Base-by-base conservation (phyloP, 2,797 vertebrate genomes). In the Antrozous pallidus region DNA sequence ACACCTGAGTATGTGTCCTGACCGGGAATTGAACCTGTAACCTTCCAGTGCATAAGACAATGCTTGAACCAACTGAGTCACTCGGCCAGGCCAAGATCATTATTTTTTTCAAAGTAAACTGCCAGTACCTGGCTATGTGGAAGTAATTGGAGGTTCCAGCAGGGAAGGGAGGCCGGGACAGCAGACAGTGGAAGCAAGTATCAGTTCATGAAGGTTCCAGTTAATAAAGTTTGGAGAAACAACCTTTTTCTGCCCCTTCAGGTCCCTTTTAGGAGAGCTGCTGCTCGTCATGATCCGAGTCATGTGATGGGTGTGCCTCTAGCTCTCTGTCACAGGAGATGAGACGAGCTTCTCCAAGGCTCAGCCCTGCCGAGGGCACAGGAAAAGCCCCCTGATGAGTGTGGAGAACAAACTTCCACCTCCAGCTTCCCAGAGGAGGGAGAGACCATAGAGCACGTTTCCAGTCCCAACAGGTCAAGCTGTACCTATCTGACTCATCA, bases 401-500 rank as follows among this genome's bases (percentile, higher is more conserved):
- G 0, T 18, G 24, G 91, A 31, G n/a, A 49, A 70, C 18, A 75
- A 47, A 20, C 33, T 73, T 75, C 40, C n/a, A 13, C 31, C 40
- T 45, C 74, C 17, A 45, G n/a, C 54, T 74, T 71, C 61, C 56
- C 38, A 26, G 45, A 47, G 83, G 10, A 94, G n/a, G 47, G 36
- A 58, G 33, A 89, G 51, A 28, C 10, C 40, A 14, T 31, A 1
- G 24, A 47, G 40, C 28, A 6, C 6, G 45, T 47, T 36, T 61
- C 81, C 24, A 73, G 49, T 87, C 84, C 51, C 16, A 6, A 49
- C 42, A 88, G 94, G 94, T 63, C 69, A 6, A 16, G 0, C 49
- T 70, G 31, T 45, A 47, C 54, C 36, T 77, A 22, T 63, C 67
- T 95, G 86, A 95, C 70, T 94, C 83, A 79, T 18, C 45, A 56